Percentiles rank a stretch among this genome's conserved stretches.
Conservation (phyloP, 2,113 vertebrate species). For the Tenrec ecaudatus region DNA sequence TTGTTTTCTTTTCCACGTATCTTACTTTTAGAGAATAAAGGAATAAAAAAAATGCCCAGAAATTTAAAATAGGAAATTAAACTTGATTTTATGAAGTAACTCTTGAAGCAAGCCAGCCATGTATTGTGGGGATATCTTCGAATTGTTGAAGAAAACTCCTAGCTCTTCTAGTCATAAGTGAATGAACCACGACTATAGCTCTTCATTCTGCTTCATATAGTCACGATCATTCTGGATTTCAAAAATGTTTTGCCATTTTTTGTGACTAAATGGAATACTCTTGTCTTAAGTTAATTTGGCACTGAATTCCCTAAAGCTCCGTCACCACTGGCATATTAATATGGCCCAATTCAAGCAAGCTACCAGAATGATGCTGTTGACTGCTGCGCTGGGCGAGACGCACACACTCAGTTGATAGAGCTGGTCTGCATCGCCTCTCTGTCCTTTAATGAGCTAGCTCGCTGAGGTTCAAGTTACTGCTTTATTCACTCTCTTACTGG, state of each 20-base stretch:
- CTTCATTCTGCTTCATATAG: not conserved
- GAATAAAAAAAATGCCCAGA: not conserved
- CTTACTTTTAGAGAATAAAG: conserved; percentile 14
- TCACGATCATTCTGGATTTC: not conserved
- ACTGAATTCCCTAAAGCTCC: not conserved
- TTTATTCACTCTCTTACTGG: not conserved
- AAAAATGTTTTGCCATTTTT: not conserved
- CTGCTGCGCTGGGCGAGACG: not conserved
- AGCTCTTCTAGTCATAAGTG: not conserved
- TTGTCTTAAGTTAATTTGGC: not conserved
- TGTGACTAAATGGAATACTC: not conserved
- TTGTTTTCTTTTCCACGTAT: not conserved
- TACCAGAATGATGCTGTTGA: not conserved
- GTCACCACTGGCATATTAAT: not conserved
- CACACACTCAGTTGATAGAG: not conserved
- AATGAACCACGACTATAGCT: not conserved
- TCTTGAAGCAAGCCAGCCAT: not conserved
- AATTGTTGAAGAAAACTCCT: not conserved
- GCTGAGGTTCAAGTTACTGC: not conserved
- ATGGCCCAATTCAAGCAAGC: not conserved
- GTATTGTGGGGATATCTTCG: not conserved
- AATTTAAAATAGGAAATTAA: conserved; percentile 15
- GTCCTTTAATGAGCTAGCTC: not conserved
- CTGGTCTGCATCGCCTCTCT: no score
- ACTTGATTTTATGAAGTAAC: conserved; percentile 3